phyloP scores from a whole-genome alignment of 2,113 vertebrate genomes.

The Diadophis punctatus region DNA sequence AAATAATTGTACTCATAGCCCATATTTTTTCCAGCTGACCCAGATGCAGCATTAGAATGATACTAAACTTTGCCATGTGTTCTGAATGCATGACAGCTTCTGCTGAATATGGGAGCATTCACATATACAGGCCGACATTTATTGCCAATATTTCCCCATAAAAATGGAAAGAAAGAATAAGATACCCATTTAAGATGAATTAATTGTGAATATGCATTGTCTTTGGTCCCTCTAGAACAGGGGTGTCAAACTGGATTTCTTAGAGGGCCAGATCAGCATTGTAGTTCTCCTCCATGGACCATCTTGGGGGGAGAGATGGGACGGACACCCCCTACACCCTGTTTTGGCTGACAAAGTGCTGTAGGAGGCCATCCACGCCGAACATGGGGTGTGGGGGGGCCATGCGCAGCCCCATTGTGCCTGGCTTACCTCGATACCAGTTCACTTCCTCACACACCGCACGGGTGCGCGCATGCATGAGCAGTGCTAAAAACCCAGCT shows the following conservation, averaged over 20 bases:
- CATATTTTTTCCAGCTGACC: background rate
- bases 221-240: background rate
- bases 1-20: fast-evolving
- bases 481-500: no score
- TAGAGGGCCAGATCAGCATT: no score
- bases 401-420: fast-evolving
- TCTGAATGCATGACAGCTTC: background rate
- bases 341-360: no score
- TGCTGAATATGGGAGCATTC: background rate
- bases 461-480: no score
- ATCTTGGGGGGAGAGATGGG: no score
- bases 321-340: no score
- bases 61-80: background rate
- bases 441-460: no score
- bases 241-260: no score
- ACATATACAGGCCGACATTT: background rate
- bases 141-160: background rate
- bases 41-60: background rate
- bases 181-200: background rate
- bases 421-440: no score
- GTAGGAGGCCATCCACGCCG: no score
- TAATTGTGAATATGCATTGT: background rate
- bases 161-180: background rate
- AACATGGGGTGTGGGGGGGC: no score
- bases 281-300: no score